phyloP scores from a whole-genome alignment of 2,113 vertebrate genomes.

The Cranoglanis bouderius region DNA sequence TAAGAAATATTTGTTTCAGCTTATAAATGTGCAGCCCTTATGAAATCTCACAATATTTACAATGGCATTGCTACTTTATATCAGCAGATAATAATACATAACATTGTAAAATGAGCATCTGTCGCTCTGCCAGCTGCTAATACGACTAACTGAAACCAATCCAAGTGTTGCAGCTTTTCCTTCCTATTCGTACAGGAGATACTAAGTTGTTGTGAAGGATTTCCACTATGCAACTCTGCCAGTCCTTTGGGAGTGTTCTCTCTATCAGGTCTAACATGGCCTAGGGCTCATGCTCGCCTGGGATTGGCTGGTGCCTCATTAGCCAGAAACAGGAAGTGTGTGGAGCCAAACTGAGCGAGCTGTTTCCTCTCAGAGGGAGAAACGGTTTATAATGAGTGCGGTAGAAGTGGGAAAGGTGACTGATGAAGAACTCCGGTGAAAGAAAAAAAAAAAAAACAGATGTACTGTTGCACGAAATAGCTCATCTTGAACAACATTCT shows the following conservation, averaged over 20 bases:
- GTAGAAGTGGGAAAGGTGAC: constrained; percentile 5
- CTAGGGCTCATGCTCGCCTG: constrained; percentile 14
- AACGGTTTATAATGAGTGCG: neutral
- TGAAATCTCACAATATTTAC: neutral
- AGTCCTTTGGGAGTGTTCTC: constrained; percentile 34
- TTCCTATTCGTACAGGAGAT: constrained; percentile 22
- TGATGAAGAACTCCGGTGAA: neutral
- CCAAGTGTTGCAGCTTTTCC: constrained; percentile 8
- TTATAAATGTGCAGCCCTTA: neutral
- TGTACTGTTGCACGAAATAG: neutral
- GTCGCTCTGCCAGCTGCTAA: constrained; percentile 7
- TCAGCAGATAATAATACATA: constrained; percentile 24
- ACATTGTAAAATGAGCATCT: constrained; percentile 17
- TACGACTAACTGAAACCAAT: constrained; percentile 23
- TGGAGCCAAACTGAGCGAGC: constrained; percentile 3
- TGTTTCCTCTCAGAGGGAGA: constrained; percentile 28
- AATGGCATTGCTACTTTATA: neutral
- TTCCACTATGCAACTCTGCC: constrained; percentile 42
- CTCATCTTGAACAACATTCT: neutral
- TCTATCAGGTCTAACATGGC: constrained; percentile 43
- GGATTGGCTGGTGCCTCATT: constrained; percentile 41
- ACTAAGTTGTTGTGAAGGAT: constrained; percentile 41
- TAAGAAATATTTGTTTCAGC: neutral
- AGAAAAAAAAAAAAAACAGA: too few species aligned
- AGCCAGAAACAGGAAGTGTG: constrained; percentile 38